Base-by-base conservation (phyloP, 92 coral and sea anemone species). In the Parazoanthus darwini region DNA sequence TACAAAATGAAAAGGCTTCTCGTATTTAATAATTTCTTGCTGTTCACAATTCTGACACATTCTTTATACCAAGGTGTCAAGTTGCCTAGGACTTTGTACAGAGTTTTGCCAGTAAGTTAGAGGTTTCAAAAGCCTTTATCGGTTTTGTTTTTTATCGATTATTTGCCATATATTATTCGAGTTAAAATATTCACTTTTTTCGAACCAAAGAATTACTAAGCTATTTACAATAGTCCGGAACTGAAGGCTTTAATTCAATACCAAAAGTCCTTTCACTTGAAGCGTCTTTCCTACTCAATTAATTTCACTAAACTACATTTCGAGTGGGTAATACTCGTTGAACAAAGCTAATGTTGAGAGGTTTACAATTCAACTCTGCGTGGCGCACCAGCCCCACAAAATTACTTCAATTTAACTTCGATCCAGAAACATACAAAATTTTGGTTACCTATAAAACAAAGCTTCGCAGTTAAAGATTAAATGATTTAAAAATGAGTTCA, bases 191-290 rank as follows among this genome's bases (percentile, higher is more conserved):
- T 82, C 36, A 65, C 18, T 20, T 73, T 14, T 73, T 82, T 70
- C 26, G 63, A 82, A 88, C 80, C 74, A 63, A 67, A 78, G 85
- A 74, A 80, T 82, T 86, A 80, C 46, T n/a, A 79, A 54, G 59
- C 63, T 77, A 80, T 88, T 82, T 88, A 76, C 86, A 71, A 79
- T n/a, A 70, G 71, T 39, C 86, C 81, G 89, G 89, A 88, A 78
- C 14, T 77, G 70, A 71, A 65, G 35, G 58, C 81, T 87, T 91
- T 89, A 85, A 78, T 79, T 91, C 82, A 91, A 83, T 70, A 48
- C 81, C 75, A 42, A 82, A 74, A 91, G 59, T 10, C 25, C 78
- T 85, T 73, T 75, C 48, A 29, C 89, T 50, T 79, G 6, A 79
- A 51, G 50, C 58, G n/a, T 67, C 35, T 82, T 82, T 39, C 77